Evolutionary conservation across 2,113 vertebrate genomes (phyloP).

Genomic region (Anser cygnoides): DNA sequence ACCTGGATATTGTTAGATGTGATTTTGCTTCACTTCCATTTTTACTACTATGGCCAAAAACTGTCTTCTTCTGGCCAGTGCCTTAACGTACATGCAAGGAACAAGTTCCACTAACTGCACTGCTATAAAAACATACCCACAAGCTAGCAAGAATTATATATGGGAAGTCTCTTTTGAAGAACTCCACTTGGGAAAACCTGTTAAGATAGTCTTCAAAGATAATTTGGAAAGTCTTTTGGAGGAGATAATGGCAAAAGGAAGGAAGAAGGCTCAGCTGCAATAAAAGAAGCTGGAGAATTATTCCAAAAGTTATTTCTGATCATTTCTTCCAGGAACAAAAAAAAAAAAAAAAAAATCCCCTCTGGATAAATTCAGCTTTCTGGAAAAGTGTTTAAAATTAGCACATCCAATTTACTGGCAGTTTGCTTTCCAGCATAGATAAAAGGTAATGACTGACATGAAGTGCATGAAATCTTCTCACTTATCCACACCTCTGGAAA

Average conservation of each 20-base stretch:
- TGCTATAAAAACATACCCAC: not conserved
- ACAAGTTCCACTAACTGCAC: not conserved
- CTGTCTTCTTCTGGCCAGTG: not conserved
- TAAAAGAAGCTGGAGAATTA: slow-evolving; percentile 10
- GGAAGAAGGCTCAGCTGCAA: not conserved
- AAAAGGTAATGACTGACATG: slow-evolving; percentile 36
- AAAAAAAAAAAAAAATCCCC: not conserved
- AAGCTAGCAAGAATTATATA: not conserved
- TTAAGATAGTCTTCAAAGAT: not conserved
- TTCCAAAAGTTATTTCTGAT: slow-evolving; percentile 16
- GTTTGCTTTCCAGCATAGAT: slow-evolving; percentile 57
- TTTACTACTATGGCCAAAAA: not conserved
- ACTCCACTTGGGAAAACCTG: not conserved
- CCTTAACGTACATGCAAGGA: not conserved
- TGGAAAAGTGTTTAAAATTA: slow-evolving; percentile 62
- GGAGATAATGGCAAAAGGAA: slow-evolving; percentile 17
- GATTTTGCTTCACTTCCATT: not conserved
- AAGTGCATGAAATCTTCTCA: not conserved
- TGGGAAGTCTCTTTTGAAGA: not conserved
- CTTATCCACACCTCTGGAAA: slow-evolving; percentile 58
- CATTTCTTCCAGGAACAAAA: slow-evolving; percentile 2
- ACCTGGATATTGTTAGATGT: not conserved
- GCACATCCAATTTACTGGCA: slow-evolving; percentile 34
- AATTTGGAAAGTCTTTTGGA: accelerated
- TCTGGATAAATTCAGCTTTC: slow-evolving; percentile 46